phyloP scores from a whole-genome alignment of 1,140 invertebrate genomes.

The Drosophila suzukii region DNA sequence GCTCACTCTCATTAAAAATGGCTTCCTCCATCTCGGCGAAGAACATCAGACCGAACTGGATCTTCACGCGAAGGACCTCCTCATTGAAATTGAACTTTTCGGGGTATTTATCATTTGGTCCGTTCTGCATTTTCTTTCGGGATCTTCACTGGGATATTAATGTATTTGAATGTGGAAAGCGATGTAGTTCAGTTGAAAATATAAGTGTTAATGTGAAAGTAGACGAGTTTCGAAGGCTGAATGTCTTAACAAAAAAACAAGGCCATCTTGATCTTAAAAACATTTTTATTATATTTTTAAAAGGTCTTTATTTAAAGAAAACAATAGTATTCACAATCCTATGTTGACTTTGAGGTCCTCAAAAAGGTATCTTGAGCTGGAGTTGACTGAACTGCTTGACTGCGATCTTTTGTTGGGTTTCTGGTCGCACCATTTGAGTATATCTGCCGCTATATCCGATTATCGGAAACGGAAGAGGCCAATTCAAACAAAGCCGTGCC shows the following conservation, averaged over 20 bases:
- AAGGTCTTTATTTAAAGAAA: too few species aligned
- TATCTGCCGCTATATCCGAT: conserved; percentile 8
- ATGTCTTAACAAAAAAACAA: too few species aligned
- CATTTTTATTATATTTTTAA: too few species aligned
- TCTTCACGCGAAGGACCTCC: not conserved
- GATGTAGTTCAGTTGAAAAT: too few species aligned
- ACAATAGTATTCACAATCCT: too few species aligned
- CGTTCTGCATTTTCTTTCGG: not conserved
- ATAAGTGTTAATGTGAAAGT: too few species aligned
- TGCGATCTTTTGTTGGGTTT: not conserved
- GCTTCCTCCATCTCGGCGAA: not conserved
- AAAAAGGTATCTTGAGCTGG: not conserved
- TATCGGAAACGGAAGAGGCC: conserved; percentile 31
- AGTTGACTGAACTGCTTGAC: not conserved
- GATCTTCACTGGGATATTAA: too few species aligned
- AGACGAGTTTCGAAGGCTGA: too few species aligned
- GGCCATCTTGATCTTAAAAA: too few species aligned
- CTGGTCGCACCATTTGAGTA: not conserved
- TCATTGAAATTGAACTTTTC: not conserved
- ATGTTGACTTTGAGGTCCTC: too few species aligned
- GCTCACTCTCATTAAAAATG: not conserved
- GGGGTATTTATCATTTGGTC: not conserved
- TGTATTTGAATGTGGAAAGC: too few species aligned
- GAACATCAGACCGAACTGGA: not conserved
- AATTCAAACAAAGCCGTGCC: conserved; percentile 10